Conservation (phyloP, 2,888 invertebrate species). For the Cerastis rubricosa region DNA sequence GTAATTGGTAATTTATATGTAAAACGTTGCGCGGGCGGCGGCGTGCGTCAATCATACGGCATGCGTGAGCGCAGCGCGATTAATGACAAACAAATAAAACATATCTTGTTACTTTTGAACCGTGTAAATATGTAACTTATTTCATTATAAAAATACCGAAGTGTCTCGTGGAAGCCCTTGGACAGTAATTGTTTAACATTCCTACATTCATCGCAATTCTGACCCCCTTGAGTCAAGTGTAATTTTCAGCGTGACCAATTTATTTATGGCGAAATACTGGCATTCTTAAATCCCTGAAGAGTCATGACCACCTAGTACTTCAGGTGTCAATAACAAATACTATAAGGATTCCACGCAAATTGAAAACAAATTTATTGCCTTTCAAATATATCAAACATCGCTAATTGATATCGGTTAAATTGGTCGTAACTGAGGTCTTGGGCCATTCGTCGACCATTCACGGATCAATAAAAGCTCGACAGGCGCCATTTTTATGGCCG, state of each 20-base stretch:
- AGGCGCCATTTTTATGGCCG: constrained; percentile 76
- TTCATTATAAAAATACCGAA: constrained; percentile 30
- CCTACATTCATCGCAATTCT: constrained; percentile 8
- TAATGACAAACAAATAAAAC: constrained; percentile 70
- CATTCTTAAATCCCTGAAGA: constrained; percentile 22
- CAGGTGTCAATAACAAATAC: constrained; percentile 47
- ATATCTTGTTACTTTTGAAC: constrained; percentile 56
- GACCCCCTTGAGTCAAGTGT: background rate
- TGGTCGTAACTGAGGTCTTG: constrained; percentile 70
- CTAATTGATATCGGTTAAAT: constrained; percentile 81
- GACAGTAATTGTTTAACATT: constrained; percentile 34
- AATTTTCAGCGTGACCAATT: constrained; percentile 19
- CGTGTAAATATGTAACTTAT: constrained; percentile 44
- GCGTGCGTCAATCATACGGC: constrained; percentile 79
- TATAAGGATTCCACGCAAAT: constrained; percentile 61
- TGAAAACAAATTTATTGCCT: constrained; percentile 71
- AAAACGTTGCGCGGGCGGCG: constrained; percentile 83
- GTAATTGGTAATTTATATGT: constrained; percentile 89
- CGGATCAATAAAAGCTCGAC: constrained; percentile 67
- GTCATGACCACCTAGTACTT: constrained; percentile 34
- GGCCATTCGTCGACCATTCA: constrained; percentile 66
- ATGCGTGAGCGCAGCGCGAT: constrained; percentile 60
- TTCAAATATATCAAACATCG: constrained; percentile 70
- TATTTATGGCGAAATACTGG: background rate
- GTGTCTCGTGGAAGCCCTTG: background rate